A percentile compares a stretch with the other conserved stretches of the same genome.
These are phyloP conservation scores for Lutraria rhynchaena DNA, from an alignment of 1,140 invertebrate genomes.

Conservation along the genomic window DNA sequence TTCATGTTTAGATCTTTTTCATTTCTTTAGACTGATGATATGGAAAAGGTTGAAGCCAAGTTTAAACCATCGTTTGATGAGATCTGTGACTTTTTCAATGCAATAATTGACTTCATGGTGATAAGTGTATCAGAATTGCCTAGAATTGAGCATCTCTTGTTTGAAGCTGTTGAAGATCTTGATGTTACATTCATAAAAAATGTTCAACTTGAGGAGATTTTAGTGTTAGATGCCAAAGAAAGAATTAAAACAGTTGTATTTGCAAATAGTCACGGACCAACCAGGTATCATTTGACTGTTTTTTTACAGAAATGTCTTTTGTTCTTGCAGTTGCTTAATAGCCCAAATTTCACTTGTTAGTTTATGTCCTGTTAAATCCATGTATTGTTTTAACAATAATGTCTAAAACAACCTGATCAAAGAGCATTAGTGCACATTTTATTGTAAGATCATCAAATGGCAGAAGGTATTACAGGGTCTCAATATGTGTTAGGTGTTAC, in stretches of 20 bases:
- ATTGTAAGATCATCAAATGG: too few species aligned
- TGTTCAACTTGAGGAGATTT: constrained; percentile 78
- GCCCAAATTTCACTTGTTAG: not conserved
- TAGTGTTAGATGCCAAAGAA: constrained; percentile 76
- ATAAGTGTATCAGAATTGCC: constrained; percentile 75
- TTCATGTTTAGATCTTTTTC: too few species aligned
- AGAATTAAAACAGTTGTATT: constrained; percentile 84
- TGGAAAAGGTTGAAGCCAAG: constrained; percentile 67
- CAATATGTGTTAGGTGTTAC: too few species aligned
- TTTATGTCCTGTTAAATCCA: too few species aligned
- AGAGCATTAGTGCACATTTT: too few species aligned
- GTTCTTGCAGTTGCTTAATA: not conserved
- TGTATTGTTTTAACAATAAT: not conserved
- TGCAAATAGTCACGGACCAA: constrained; percentile 87
- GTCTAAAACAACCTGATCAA: not conserved
- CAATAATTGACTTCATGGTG: constrained; percentile 80
- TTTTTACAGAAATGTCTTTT: not conserved
- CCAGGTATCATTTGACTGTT: constrained; percentile 72
- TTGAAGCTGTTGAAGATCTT: constrained; percentile 76
- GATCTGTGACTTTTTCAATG: constrained; percentile 76
- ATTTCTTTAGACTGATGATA: constrained; percentile 71
- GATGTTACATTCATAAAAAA: constrained; percentile 68
- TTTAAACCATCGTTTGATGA: constrained; percentile 79
- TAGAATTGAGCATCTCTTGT: constrained; percentile 78
- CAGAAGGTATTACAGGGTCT: too few species aligned